Conservation (phyloP, 2,888 invertebrate genomes). For the Tortricodes alternella region DNA sequence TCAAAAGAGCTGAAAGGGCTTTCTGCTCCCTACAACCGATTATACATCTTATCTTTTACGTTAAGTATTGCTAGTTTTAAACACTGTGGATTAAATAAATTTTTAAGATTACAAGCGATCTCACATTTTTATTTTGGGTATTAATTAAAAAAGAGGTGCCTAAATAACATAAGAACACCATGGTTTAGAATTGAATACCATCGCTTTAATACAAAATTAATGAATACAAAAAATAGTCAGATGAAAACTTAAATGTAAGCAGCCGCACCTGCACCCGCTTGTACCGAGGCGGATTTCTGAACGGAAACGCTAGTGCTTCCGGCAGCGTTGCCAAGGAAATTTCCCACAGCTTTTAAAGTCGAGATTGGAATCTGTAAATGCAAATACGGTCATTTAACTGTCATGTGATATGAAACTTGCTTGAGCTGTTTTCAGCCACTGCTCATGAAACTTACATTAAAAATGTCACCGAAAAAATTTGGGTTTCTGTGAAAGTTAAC, state of each 20-base stretch:
- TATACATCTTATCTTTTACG: constrained; percentile 49
- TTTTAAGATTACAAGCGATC: background rate
- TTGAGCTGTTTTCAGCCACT: background rate
- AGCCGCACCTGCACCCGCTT: constrained; percentile 52
- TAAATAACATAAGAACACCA: constrained; percentile 1
- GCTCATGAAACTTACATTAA: constrained; percentile 81
- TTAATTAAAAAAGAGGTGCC: background rate
- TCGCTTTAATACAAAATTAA: constrained; percentile 23
- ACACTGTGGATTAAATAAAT: background rate
- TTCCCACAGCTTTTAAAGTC: constrained; percentile 84
- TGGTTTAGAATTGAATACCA: constrained; percentile 10
- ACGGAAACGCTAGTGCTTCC: constrained; percentile 66
- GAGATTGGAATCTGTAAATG: constrained; percentile 84
- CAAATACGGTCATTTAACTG: background rate
- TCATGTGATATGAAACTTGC: background rate
- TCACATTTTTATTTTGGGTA: background rate
- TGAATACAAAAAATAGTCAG: constrained; percentile 20
- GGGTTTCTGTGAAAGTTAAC: constrained; percentile 60
- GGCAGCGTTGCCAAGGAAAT: constrained; percentile 81
- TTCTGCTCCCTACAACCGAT: constrained; percentile 48
- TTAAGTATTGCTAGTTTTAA: constrained; percentile 39
- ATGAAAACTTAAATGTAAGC: constrained; percentile 40
- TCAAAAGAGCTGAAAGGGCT: constrained; percentile 50
- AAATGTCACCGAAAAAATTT: constrained; percentile 83
- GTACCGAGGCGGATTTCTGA: constrained; percentile 67